Evolutionary conservation across 2,113 vertebrate species (phyloP).

Genomic region (Mustelus asterias): DNA sequence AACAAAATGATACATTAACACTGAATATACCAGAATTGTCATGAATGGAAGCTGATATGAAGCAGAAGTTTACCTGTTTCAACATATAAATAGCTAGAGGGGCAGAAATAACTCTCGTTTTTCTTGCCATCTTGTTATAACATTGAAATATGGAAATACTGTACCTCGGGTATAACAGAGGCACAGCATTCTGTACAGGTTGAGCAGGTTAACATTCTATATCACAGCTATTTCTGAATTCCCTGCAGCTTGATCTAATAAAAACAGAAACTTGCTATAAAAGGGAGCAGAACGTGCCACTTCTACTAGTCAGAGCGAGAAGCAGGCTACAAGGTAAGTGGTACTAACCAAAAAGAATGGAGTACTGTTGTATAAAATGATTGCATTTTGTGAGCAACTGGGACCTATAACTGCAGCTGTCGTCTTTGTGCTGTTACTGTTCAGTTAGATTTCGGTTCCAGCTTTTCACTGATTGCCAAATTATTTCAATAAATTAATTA

Average conservation of each 20-base stretch:
- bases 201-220: neutral
- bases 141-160: neutral
- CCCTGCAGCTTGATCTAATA: neutral
- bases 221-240: neutral
- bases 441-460: neutral
- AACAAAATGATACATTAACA: neutral
- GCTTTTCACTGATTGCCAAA: neutral
- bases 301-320: neutral
- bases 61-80: neutral
- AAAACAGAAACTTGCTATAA: neutral
- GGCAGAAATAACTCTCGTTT: neutral
- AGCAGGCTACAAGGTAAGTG: neutral
- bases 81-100: neutral
- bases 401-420: neutral
- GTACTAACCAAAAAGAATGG: neutral
- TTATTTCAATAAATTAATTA: neutral
- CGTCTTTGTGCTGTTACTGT: neutral
- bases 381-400: neutral
- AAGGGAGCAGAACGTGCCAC: neutral
- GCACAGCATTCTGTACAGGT: neutral
- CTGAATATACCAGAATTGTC: neutral
- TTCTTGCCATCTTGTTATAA: neutral
- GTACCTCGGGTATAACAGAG: neutral
- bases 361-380: neutral
- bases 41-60: neutral